phyloP scores from a whole-genome alignment of 2,888 invertebrate species.

The Drosophila greeni region DNA sequence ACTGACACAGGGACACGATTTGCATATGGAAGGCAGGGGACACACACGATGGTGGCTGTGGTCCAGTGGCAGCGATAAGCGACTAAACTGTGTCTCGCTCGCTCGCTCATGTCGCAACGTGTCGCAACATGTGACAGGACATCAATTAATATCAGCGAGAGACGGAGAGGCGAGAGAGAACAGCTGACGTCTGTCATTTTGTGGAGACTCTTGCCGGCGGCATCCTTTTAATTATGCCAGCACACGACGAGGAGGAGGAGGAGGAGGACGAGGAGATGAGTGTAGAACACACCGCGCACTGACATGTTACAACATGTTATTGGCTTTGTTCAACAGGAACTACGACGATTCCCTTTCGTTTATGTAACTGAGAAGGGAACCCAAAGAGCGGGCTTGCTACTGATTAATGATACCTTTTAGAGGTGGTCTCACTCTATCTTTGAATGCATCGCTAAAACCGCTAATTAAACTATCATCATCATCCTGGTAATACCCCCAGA shows the following conservation, averaged over 20 bases:
- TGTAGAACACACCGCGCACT: slow-evolving; percentile 44
- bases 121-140: slow-evolving; percentile 26
- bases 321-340: slow-evolving; percentile 47
- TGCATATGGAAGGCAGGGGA: slow-evolving; percentile 41
- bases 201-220: slow-evolving; percentile 34
- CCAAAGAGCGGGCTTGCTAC: slow-evolving; percentile 16
- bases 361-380: slow-evolving; percentile 32
- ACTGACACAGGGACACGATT: slow-evolving; percentile 41
- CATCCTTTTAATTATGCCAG: slow-evolving; percentile 57
- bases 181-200: slow-evolving; percentile 52
- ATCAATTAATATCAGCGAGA: slow-evolving; percentile 33
- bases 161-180: slow-evolving; percentile 9
- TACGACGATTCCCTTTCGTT: slow-evolving; percentile 13
- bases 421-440: no score
- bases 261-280: slow-evolving; percentile 9
- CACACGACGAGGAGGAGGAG: slow-evolving; percentile 4
- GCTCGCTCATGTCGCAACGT: background rate
- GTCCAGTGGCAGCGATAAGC: slow-evolving; percentile 34
- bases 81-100: slow-evolving; percentile 14
- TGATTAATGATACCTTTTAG: no score
- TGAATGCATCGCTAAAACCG: slow-evolving; percentile 13
- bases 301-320: slow-evolving; percentile 56
- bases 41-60: no score
- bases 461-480: slow-evolving; percentile 35
- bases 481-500: slow-evolving; percentile 12